A percentile compares a stretch with the other conserved stretches of the same genome.
Conservation (phyloP, 2,888 invertebrate genomes). For the Biston stratarius region DNA sequence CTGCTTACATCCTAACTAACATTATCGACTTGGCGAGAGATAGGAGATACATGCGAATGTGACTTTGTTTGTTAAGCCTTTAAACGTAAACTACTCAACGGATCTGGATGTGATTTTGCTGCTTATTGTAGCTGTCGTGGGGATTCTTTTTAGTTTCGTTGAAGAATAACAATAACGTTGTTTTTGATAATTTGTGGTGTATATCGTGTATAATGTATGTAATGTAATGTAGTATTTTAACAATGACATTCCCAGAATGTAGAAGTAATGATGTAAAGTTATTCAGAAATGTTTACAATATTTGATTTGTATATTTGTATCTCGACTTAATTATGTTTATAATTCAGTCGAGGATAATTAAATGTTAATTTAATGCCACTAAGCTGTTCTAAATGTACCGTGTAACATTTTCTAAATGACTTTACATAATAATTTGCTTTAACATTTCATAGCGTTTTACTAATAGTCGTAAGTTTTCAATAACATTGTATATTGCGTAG, state of each 20-base stretch:
- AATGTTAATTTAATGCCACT: neutral
- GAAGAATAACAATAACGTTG: slow-evolving; percentile 48
- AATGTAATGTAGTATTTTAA: slow-evolving; percentile 56
- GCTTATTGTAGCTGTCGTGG: no score
- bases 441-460: slow-evolving; percentile 65
- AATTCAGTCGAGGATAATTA: neutral
- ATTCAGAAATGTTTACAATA: slow-evolving; percentile 15
- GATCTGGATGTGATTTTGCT: no score
- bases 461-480: slow-evolving; percentile 52
- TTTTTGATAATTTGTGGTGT: slow-evolving; percentile 71
- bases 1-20: no score
- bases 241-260: slow-evolving; percentile 77
- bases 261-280: slow-evolving; percentile 42
- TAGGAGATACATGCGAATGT: no score
- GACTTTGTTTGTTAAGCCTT: no score
- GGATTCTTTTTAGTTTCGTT: no score
- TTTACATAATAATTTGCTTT: slow-evolving; percentile 62
- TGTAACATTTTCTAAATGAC: neutral
- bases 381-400: neutral
- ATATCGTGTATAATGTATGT: slow-evolving; percentile 56
- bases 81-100: no score
- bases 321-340: no score
- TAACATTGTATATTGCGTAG: slow-evolving; percentile 55
- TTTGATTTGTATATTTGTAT: no score
- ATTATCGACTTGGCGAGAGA: no score